A percentile compares a stretch with the other conserved stretches of the same genome.
phyloP scores from a whole-genome alignment of 2,797 vertebrate species.

The Pygocentrus nattereri region DNA sequence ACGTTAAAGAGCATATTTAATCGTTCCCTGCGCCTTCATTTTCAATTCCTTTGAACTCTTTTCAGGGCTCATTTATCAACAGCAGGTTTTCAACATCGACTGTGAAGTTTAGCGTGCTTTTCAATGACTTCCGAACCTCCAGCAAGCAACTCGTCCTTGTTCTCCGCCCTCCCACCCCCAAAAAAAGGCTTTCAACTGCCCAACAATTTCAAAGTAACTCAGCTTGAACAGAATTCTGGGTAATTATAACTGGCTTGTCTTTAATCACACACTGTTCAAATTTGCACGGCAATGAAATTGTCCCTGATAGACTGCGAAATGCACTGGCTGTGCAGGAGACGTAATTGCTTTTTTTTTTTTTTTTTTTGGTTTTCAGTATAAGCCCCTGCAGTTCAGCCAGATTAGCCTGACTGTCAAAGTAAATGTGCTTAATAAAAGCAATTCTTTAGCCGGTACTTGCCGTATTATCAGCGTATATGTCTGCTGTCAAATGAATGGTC shows the following conservation, averaged over 20 bases:
- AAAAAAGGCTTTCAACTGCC: conserved; percentile 34
- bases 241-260: conserved; percentile 58
- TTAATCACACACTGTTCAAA: conserved; percentile 53
- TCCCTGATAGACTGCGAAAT: conserved; percentile 49
- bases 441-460: conserved; percentile 25
- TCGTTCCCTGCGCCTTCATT: conserved; percentile 33
- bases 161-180: neutral
- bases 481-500: conserved; percentile 13
- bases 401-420: conserved; percentile 35
- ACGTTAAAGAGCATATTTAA: conserved; percentile 23
- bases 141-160: conserved; percentile 10
- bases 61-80: conserved; percentile 34
- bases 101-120: conserved; percentile 15
- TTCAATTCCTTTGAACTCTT: conserved; percentile 32
- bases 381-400: conserved; percentile 25
- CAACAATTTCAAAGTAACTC: conserved; percentile 46
- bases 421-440: conserved; percentile 39
- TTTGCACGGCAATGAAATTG: conserved; percentile 49
- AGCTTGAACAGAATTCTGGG: conserved; percentile 40
- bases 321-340: conserved; percentile 37
- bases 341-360: conserved; percentile 36
- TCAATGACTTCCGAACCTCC: conserved; percentile 28
- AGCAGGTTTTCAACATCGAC: conserved; percentile 11
- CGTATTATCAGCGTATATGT: conserved; percentile 7
- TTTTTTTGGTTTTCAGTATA: conserved; percentile 21